phyloP scores from a whole-genome alignment of 2,797 vertebrate species.

The Aselliscus stoliczkanus region DNA sequence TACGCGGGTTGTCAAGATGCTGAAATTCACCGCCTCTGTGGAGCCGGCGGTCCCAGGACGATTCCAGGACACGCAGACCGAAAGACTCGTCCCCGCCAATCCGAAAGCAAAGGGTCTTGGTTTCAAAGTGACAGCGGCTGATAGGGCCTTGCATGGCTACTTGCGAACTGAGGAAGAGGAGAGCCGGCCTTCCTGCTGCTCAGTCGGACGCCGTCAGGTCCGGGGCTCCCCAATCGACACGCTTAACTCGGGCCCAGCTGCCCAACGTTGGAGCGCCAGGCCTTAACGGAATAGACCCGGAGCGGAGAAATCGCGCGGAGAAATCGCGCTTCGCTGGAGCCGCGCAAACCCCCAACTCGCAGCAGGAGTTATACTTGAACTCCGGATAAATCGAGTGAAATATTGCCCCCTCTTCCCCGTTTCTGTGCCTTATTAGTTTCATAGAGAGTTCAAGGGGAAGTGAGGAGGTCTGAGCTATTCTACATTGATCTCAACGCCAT shows the following conservation, averaged over 20 bases:
- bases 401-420: accelerated
- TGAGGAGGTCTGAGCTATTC: background rate
- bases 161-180: background rate
- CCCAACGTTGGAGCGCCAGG: accelerated
- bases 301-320: accelerated
- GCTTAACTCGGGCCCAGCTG: accelerated
- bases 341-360: accelerated
- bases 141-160: accelerated
- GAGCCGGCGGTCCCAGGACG: accelerated
- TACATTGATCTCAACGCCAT: accelerated
- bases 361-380: background rate
- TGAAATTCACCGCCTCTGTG: background rate
- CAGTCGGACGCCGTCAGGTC: accelerated
- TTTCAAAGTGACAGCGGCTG: background rate
- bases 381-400: background rate
- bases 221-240: accelerated
- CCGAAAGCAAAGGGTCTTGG: background rate
- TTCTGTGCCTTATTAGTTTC: background rate
- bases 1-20: accelerated
- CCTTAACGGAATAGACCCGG: background rate
- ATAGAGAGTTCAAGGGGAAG: background rate
- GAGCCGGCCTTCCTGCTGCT: accelerated
- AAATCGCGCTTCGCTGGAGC: background rate
- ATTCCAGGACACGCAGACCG: accelerated
- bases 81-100: background rate